Conservation (phyloP, 2,797 vertebrate species). For the Lacerta viridis region DNA sequence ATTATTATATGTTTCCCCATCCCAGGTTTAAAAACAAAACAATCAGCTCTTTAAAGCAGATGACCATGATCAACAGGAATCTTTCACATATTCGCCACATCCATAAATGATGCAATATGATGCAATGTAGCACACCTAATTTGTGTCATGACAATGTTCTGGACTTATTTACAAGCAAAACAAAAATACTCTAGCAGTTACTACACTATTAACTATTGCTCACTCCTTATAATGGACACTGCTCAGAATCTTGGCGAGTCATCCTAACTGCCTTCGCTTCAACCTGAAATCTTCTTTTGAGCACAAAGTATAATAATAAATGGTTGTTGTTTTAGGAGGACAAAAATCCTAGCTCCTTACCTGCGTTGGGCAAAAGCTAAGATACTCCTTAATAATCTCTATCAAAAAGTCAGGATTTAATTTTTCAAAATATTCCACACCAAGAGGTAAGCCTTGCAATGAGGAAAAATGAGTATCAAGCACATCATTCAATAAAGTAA, state of each 20-base stretch:
- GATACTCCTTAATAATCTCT: slow-evolving; percentile 91
- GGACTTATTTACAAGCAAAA: background rate
- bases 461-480: slow-evolving; percentile 93
- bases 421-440: slow-evolving; percentile 94
- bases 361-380: slow-evolving; percentile 91
- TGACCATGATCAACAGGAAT: background rate
- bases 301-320: background rate
- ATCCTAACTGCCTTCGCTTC: background rate
- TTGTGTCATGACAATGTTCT: background rate
- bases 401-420: slow-evolving; percentile 97
- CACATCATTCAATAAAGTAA: slow-evolving; percentile 90
- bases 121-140: background rate
- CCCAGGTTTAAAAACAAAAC: background rate
- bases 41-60: background rate
- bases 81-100: background rate
- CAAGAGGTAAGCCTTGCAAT: slow-evolving; percentile 91
- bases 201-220: slow-evolving; percentile 6
- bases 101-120: background rate
- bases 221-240: background rate
- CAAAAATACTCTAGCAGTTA: background rate
- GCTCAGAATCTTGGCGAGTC: background rate
- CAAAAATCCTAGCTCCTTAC: slow-evolving; percentile 75
- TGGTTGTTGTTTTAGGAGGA: slow-evolving; percentile 18
- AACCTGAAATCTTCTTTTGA: background rate
- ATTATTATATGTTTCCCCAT: too few species aligned